Conservation (phyloP, 2,113 vertebrate species). For the Drymodes brunneopygia region DNA sequence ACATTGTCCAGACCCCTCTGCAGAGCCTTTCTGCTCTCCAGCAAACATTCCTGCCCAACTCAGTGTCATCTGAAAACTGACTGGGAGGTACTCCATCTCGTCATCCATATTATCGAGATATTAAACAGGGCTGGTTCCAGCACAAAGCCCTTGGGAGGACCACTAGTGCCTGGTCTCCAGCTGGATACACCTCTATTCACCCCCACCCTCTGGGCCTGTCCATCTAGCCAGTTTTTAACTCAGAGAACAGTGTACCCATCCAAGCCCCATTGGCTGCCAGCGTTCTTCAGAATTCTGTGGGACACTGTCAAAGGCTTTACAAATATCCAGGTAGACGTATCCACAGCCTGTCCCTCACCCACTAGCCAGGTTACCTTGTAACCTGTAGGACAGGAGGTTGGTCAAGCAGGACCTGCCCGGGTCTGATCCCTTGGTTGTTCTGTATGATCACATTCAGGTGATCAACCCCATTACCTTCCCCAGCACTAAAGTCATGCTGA, state of each 20-base stretch:
- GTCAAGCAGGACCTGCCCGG: neutral
- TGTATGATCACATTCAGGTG: too few relatives aligned
- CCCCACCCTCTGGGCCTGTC: neutral
- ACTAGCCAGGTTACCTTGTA: neutral
- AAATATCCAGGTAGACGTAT: neutral
- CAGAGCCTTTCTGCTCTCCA: neutral
- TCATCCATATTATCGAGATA: accelerated
- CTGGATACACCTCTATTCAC: neutral
- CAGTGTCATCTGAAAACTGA: too few relatives aligned
- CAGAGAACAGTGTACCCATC: neutral
- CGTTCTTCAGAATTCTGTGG: neutral
- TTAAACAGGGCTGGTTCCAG: too few relatives aligned
- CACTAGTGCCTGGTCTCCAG: neutral
- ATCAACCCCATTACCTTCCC: neutral
- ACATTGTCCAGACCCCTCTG: neutral
- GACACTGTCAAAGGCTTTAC: neutral
- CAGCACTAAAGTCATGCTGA: neutral
- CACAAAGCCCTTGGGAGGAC: neutral
- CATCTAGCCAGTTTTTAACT: neutral
- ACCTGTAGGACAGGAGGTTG: too few relatives aligned
- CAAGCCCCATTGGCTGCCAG: neutral
- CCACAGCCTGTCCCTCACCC: too few relatives aligned
- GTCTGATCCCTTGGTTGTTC: neutral
- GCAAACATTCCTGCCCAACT: neutral
- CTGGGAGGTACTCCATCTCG: accelerated